phyloP scores from a whole-genome alignment of 1,140 invertebrate species.

The Papilio aristodemus region DNA sequence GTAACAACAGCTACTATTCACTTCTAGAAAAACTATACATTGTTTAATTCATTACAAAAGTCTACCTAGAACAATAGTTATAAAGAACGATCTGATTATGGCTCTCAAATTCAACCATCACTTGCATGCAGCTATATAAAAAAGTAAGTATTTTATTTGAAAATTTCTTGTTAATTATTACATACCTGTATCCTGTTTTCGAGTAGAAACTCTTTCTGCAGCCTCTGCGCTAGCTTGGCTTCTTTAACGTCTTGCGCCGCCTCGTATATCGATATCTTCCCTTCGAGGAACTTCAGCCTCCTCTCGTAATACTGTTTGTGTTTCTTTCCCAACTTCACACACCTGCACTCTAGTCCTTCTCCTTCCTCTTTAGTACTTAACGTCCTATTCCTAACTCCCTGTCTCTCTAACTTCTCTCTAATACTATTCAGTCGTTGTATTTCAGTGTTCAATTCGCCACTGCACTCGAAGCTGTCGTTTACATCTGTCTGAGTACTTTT shows the following conservation, averaged over 20 bases:
- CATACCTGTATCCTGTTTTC: slow-evolving; percentile 78
- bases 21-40: too few relatives aligned
- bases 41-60: too few relatives aligned
- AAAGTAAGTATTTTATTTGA: background rate
- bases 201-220: slow-evolving; percentile 81
- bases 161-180: slow-evolving; percentile 17
- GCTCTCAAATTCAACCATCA: too few relatives aligned
- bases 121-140: too few relatives aligned
- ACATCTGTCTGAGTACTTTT: slow-evolving; percentile 81
- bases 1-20: too few relatives aligned
- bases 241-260: slow-evolving; percentile 81
- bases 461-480: slow-evolving; percentile 74
- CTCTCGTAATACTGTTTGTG: slow-evolving; percentile 83
- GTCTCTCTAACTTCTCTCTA: slow-evolving; percentile 80
- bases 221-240: slow-evolving; percentile 81
- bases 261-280: slow-evolving; percentile 82
- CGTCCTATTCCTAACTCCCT: slow-evolving; percentile 77
- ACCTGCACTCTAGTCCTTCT: slow-evolving; percentile 70
- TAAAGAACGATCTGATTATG: too few relatives aligned
- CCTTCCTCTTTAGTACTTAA: slow-evolving; percentile 66
- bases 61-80: too few relatives aligned
- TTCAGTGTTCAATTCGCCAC: slow-evolving; percentile 78
- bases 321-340: slow-evolving; percentile 77
- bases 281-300: slow-evolving; percentile 81
- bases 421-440: slow-evolving; percentile 81